A percentile compares a stretch with the other conserved stretches of the same genome.
Evolutionary conservation across 2,888 invertebrate species (phyloP).

Genomic region (Hybos culiciformis): DNA sequence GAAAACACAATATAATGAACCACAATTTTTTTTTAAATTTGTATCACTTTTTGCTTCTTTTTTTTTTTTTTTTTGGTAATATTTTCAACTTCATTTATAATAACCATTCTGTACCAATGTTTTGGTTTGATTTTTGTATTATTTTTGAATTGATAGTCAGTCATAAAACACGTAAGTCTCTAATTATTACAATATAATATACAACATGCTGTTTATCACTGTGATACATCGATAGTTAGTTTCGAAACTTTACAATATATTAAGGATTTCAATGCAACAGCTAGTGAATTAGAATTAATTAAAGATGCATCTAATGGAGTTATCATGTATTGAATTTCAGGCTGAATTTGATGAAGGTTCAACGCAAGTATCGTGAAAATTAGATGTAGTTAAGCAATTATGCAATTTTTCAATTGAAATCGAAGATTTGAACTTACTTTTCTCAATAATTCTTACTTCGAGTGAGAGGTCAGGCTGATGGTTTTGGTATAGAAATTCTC

Average conservation of each 20-base stretch:
- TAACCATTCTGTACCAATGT: too few species aligned
- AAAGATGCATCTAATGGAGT: slow-evolving; percentile 58
- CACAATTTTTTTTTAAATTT: too few species aligned
- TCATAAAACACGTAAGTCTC: too few species aligned
- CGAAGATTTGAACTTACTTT: slow-evolving; percentile 62
- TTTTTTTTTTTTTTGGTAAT: too few species aligned
- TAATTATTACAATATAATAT: too few species aligned
- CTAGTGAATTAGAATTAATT: slow-evolving; percentile 68
- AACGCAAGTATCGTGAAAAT: slow-evolving; percentile 63
- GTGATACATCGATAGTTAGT: slow-evolving; percentile 79
- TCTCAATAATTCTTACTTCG: slow-evolving; percentile 78
- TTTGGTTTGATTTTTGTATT: too few species aligned
- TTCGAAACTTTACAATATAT: slow-evolving; percentile 85
- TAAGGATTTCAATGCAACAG: slow-evolving; percentile 55
- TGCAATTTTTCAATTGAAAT: slow-evolving; percentile 70
- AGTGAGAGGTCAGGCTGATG: slow-evolving; percentile 95
- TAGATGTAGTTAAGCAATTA: slow-evolving; percentile 72
- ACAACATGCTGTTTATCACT: slow-evolving; percentile 83
- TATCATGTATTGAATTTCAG: slow-evolving; percentile 84
- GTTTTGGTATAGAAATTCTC: slow-evolving; percentile 86
- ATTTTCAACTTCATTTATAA: too few species aligned
- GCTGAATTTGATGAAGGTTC: slow-evolving; percentile 80
- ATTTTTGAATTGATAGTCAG: too few species aligned
- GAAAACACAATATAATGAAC: too few species aligned
- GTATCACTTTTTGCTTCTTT: too few species aligned